phyloP scores from a whole-genome alignment of 2,797 vertebrate genomes.

The Coluber constrictor region DNA sequence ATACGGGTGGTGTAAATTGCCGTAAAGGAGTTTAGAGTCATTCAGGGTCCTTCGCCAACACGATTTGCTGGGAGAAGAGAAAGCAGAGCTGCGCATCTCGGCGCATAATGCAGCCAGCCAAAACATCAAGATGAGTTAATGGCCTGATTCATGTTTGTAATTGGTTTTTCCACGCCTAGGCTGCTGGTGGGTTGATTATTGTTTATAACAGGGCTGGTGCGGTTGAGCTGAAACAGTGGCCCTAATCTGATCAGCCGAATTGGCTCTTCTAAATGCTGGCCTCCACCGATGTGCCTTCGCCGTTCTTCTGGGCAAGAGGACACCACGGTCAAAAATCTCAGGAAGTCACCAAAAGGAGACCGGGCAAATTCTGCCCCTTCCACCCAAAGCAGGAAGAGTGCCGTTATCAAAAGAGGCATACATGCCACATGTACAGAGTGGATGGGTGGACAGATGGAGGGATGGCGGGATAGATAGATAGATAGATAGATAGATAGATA shows the following conservation, averaged over 20 bases:
- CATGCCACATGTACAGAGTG: background rate
- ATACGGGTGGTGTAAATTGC: constrained; percentile 35
- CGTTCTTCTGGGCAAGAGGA: constrained; percentile 25
- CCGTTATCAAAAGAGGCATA: background rate
- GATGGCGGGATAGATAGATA: no score
- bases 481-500: no score
- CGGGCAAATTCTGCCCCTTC: background rate
- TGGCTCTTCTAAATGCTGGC: constrained; percentile 11
- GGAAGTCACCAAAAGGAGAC: background rate
- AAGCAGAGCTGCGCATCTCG: constrained; percentile 21
- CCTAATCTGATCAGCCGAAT: constrained; percentile 41
- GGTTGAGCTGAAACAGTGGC: constrained; percentile 41
- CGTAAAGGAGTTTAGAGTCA: constrained; percentile 18
- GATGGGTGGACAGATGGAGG: background rate
- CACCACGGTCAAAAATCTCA: background rate
- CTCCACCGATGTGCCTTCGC: constrained; percentile 20
- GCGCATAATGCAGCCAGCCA: constrained; percentile 5
- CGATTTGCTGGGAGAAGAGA: background rate
- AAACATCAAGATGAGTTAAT: constrained; percentile 24
- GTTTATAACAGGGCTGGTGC: constrained; percentile 28
- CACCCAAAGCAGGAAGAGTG: background rate
- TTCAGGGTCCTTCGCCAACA: background rate
- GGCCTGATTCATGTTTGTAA: constrained; percentile 57
- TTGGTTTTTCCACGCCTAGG: constrained; percentile 50
- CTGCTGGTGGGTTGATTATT: constrained; percentile 47